A percentile compares a stretch with the other conserved stretches of the same genome.
Conservation (phyloP, 2,888 invertebrate genomes). For the Deroplatys truncata region DNA sequence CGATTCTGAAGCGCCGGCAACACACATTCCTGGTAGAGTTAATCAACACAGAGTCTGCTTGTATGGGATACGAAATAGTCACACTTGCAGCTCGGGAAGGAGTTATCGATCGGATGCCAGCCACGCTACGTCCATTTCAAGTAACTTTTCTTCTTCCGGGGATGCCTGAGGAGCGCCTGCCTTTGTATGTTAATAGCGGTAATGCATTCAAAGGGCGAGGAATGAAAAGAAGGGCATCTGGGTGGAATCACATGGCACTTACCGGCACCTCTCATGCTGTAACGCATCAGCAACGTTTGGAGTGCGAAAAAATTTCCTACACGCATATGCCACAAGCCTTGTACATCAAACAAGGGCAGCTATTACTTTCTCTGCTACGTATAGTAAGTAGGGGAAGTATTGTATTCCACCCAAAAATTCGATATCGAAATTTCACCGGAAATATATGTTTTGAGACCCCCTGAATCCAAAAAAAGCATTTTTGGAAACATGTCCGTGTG, state of each 20-base stretch:
- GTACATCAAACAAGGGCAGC: no score
- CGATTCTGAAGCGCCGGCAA: no score
- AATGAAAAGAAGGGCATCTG: not conserved
- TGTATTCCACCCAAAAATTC: no score
- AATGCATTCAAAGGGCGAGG: not conserved
- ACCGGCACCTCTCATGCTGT: not conserved
- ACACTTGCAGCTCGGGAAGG: not conserved
- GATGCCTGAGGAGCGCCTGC: not conserved
- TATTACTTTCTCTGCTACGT: no score
- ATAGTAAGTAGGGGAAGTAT: no score
- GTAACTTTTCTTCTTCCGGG: not conserved
- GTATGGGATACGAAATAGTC: not conserved
- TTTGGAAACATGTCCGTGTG: no score
- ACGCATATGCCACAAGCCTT: no score
- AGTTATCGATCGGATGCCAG: not conserved
- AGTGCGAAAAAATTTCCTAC: no score
- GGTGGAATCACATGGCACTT: not conserved
- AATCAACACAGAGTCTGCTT: not conserved
- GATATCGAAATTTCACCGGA: no score
- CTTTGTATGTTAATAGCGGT: not conserved
- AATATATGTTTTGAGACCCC: no score
- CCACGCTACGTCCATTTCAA: not conserved
- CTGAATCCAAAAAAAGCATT: no score
- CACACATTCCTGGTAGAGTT: not conserved
- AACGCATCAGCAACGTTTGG: no score